phyloP scores from a whole-genome alignment of 92 coral and sea anemone species.

The Phenganax subtilis region DNA sequence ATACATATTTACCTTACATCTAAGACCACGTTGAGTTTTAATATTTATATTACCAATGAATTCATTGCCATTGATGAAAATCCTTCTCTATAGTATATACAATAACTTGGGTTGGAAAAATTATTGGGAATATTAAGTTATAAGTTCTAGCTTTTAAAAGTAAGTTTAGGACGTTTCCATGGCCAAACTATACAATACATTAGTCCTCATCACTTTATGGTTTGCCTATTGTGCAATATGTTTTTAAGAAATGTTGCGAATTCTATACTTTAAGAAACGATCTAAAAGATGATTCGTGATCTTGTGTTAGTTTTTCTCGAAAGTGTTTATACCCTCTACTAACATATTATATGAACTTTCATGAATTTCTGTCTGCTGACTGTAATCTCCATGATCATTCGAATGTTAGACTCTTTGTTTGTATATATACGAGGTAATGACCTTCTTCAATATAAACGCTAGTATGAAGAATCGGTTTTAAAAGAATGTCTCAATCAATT shows the following conservation, averaged over 20 bases:
- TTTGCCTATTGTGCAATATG: too few relatives aligned
- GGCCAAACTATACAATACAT: too few relatives aligned
- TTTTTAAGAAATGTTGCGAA: too few relatives aligned
- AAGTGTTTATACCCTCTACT: neutral
- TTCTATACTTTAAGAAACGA: neutral
- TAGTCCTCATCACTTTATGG: too few relatives aligned
- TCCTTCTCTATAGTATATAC: too few relatives aligned
- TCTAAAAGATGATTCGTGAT: neutral
- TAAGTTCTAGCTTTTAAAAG: too few relatives aligned
- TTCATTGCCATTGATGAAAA: too few relatives aligned
- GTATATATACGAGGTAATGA: neutral
- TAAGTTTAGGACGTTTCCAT: too few relatives aligned
- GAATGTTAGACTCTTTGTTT: slow-evolving; percentile 8
- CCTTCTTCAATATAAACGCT: neutral
- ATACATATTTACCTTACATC: neutral
- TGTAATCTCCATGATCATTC: neutral
- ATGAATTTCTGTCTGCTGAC: neutral
- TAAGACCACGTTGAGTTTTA: too few relatives aligned
- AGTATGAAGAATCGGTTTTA: neutral
- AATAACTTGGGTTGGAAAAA: too few relatives aligned
- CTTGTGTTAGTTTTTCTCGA: neutral
- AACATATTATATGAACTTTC: neutral
- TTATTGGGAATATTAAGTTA: too few relatives aligned
- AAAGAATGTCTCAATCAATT: neutral
- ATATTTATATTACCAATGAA: too few relatives aligned